Evolutionary conservation across 1,140 invertebrate genomes (phyloP).

Genomic region (Potamilus streckersoni): DNA sequence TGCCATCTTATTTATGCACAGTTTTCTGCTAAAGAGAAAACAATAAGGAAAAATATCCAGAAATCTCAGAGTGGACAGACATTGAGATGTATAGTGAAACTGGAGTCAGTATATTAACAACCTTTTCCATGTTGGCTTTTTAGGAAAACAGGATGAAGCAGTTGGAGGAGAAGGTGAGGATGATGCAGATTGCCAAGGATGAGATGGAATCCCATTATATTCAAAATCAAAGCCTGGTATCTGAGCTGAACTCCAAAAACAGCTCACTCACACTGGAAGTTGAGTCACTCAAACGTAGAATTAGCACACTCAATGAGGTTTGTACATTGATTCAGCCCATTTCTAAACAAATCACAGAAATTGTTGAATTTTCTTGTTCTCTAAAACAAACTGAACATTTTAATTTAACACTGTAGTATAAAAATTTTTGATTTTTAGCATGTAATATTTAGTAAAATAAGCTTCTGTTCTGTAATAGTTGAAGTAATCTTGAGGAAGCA

Average conservation of each 20-base stretch:
- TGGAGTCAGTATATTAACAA: not conserved
- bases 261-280: conserved; percentile 55
- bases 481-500: too few relatives aligned
- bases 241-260: conserved; percentile 59
- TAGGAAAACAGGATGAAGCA: conserved; percentile 58
- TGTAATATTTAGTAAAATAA: too few relatives aligned
- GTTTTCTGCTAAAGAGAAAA: too few relatives aligned
- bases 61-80: too few relatives aligned
- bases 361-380: not conserved
- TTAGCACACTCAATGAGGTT: conserved; percentile 58
- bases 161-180: conserved; percentile 60
- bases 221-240: conserved; percentile 49
- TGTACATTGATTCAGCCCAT: not conserved
- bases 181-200: conserved; percentile 56
- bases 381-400: not conserved
- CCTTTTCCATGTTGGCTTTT: not conserved
- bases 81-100: too few relatives aligned
- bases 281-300: conserved; percentile 56
- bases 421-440: too few relatives aligned
- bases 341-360: not conserved
- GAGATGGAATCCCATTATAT: conserved; percentile 59
- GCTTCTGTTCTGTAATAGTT: too few relatives aligned
- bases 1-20: too few relatives aligned
- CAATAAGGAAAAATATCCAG: too few relatives aligned
- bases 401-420: not conserved